Percentiles rank a stretch among this genome's conserved stretches.
Conservation (phyloP, 2,888 invertebrate genomes). For the Drosophila testacea region DNA sequence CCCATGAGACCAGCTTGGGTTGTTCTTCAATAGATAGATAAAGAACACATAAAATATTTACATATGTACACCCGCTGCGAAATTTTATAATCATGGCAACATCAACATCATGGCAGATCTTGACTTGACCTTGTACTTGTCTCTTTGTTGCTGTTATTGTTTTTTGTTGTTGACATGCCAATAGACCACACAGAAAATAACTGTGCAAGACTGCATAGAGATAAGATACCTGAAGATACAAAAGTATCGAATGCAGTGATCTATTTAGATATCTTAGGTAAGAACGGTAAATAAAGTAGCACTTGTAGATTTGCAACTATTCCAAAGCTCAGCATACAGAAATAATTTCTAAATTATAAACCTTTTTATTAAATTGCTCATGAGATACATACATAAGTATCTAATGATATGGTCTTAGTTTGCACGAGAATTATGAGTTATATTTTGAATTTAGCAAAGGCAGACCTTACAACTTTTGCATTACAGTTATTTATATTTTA, state of each 20-base stretch:
- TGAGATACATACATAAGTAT: neutral
- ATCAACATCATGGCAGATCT: conserved; percentile 36
- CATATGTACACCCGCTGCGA: conserved; percentile 67
- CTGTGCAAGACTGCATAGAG: conserved; percentile 35
- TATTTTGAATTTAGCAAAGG: no score
- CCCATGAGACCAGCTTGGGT: conserved; percentile 13
- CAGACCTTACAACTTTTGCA: no score
- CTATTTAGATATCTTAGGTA: neutral
- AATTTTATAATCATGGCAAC: conserved; percentile 42
- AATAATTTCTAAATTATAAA: no score
- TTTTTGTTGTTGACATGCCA: conserved; percentile 10
- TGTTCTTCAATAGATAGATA: conserved; percentile 45
- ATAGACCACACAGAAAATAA: conserved; percentile 49
- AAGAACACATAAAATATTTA: conserved; percentile 34
- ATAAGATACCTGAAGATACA: neutral
- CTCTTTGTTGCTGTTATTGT: conserved; percentile 18
- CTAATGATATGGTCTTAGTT: no score
- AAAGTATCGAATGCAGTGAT: neutral
- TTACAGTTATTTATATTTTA: no score
- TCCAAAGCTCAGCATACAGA: no score
- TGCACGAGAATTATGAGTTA: no score
- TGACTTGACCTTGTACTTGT: conserved; percentile 61
- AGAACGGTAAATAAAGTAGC: neutral
- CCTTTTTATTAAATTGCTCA: no score
- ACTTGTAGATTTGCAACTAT: neutral